Base-by-base conservation (phyloP, 2,888 invertebrate genomes). In the Acrobasis repandana region DNA sequence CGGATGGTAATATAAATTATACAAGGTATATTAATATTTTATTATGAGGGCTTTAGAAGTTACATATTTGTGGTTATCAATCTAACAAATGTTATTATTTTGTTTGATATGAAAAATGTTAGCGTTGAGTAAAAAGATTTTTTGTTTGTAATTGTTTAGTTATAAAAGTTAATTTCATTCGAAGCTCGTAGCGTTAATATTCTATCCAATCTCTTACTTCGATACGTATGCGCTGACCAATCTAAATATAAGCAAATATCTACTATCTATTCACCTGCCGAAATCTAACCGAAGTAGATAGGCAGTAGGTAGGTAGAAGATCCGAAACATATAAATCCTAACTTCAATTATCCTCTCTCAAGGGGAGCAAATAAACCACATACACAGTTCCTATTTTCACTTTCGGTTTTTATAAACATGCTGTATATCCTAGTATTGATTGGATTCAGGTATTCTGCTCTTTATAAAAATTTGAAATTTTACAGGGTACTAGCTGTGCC, bases 291-390 rank as follows among this genome's bases (percentile, higher is more conserved):
- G 16, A 28, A 46, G 14, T 67, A 67, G 61, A 64, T 69, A 70
- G 69, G 65, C 34, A 78, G 78, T 76, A 79, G 75, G 79, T 79
- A 78, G 78, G 76, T 79, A 78, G 78, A 76, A 85, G 80, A 84
- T 85, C 81, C 80, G 82, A 80, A 83, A 83, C 80, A 77, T 82
- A 88, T 90, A 86, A 88, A 89, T 88, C 85, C 85, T 84, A 82
- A 80, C 83, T 90, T 88, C 86, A 90, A 88, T 90, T 88, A 88
- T 86, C 82, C 77, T 82, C 83, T 85, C 85, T 82, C 82, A 79
- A 68, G 77, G 79, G 79, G 74, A 80, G 80, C 80, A 85, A 87
- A 86, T 85, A 87, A 82, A 86, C 82, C 86, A 78, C 85, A 82
- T 76, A 83, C 81, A 81, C 79, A 78, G 80, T 75, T 79, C 77